Percentiles rank a stretch among this genome's conserved stretches.
Conservation (phyloP, 2,888 invertebrate genomes). For the Drosophila percnosoma region DNA sequence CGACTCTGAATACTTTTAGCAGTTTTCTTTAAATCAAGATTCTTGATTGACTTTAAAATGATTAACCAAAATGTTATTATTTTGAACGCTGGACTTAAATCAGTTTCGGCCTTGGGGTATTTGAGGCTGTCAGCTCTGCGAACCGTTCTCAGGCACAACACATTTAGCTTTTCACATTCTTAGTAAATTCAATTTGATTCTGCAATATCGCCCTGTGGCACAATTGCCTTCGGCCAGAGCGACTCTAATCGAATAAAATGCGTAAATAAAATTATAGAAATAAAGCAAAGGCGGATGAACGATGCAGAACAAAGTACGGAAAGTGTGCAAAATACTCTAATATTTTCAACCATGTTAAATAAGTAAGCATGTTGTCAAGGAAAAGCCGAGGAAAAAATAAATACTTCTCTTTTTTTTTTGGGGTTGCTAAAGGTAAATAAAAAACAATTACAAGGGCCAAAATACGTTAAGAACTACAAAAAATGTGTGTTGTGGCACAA, state of each 20-base stretch:
- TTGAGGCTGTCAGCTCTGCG: constrained; percentile 6
- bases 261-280: constrained; percentile 66
- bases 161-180: constrained; percentile 49
- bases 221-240: constrained; percentile 47
- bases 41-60: constrained; percentile 21
- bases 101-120: constrained; percentile 10
- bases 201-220: constrained; percentile 49
- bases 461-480: constrained; percentile 34
- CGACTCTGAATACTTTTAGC: not conserved
- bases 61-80: constrained; percentile 22
- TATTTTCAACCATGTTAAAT: constrained; percentile 43
- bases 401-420: constrained; percentile 27
- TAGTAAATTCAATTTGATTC: constrained; percentile 65
- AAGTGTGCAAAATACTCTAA: constrained; percentile 48
- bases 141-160: constrained; percentile 18
- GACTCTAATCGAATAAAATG: constrained; percentile 68
- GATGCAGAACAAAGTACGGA: constrained; percentile 27
- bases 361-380: constrained; percentile 28
- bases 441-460: constrained; percentile 52
- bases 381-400: constrained; percentile 20
- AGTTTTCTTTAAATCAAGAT: not conserved
- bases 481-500: constrained; percentile 22
- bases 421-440: constrained; percentile 45
- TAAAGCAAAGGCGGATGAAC: constrained; percentile 35
- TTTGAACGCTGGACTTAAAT: constrained; percentile 16